Base-by-base conservation (phyloP, 2,113 vertebrate genomes). In the Regulus satrapa region DNA sequence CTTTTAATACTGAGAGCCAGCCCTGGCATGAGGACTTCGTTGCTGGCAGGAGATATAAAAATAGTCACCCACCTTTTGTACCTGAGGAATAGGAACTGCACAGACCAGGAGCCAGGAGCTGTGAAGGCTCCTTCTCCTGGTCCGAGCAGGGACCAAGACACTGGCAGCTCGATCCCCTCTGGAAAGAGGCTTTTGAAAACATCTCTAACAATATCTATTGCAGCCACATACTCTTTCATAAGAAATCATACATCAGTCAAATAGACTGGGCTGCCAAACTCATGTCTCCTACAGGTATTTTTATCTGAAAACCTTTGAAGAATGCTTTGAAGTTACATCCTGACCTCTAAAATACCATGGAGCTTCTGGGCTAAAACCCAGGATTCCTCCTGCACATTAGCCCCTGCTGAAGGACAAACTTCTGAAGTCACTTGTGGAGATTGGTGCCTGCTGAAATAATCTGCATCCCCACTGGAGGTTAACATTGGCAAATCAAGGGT, bases 301-400 rank as follows among this genome's bases (percentile, higher is more conserved):
- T 95, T 85, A 71, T 75, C 87, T 62, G 71, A 72, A 95, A 92
- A 56, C 43, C 76, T 93, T 94, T 94, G 88, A 95, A 94, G 75
- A 92, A 67, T 2, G 3, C 72, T 96, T 95, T 97, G 89, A 96
- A 92, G 66, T 68, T 87, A 56, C 54, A 79, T 87, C 77, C 74
- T 94, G 91, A 76, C 41, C 69, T 91, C 87, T 89, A 68, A 54
- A 94, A 58, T 13, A 29, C 36, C 1, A 1, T 43, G 45, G 40
- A 76, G 41, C 58, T 94, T 85, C 51, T 84, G 55, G 43, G 21
- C 51, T 90, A 51, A 80, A 88, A 85, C 55, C 0, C 40, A 90
- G 61, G 25, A 55, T 88, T 91, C 32, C 51, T 67, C 16, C 24
- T 13, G 36, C 26, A 18, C 1, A 0, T 0, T 0, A 93, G n/a